Percentiles rank a stretch among this genome's conserved stretches.
Evolutionary conservation across 2,113 vertebrate species (phyloP).

Genomic region (Gracilinanus agilis): DNA sequence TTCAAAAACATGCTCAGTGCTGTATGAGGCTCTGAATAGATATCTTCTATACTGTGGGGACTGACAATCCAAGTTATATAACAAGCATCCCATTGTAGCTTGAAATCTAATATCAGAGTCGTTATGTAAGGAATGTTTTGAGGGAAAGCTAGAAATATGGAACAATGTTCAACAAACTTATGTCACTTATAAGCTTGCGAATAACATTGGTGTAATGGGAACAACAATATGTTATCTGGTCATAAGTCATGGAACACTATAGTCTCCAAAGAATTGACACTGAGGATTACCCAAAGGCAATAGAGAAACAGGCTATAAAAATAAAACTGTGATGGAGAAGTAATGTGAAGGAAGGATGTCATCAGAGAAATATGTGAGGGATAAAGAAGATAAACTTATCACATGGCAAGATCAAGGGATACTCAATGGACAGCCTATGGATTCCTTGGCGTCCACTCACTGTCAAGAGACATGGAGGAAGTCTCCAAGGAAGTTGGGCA

Average conservation of each 20-base stretch:
- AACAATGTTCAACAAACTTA: background rate
- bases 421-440: background rate
- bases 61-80: conserved; percentile 49
- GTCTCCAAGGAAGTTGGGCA: background rate
- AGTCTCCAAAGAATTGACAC: background rate
- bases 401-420: background rate
- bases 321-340: background rate
- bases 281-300: background rate
- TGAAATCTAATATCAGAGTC: conserved; percentile 18
- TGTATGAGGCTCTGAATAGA: conserved; percentile 49
- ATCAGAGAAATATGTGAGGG: background rate
- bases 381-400: background rate
- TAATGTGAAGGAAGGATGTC: background rate
- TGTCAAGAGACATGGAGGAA: background rate
- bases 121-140: conserved; percentile 23
- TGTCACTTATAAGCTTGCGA: background rate
- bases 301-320: background rate
- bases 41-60: conserved; percentile 56
- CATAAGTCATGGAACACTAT: background rate
- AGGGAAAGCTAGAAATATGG: conserved; percentile 1
- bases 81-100: background rate
- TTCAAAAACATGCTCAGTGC: conserved; percentile 46
- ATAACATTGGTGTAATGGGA: conserved; percentile 6
- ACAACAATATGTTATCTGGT: background rate
- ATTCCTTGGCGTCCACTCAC: background rate